Evolutionary conservation across 2,113 vertebrate genomes (phyloP).

Genomic region (Tragelaphus imberbis): DNA sequence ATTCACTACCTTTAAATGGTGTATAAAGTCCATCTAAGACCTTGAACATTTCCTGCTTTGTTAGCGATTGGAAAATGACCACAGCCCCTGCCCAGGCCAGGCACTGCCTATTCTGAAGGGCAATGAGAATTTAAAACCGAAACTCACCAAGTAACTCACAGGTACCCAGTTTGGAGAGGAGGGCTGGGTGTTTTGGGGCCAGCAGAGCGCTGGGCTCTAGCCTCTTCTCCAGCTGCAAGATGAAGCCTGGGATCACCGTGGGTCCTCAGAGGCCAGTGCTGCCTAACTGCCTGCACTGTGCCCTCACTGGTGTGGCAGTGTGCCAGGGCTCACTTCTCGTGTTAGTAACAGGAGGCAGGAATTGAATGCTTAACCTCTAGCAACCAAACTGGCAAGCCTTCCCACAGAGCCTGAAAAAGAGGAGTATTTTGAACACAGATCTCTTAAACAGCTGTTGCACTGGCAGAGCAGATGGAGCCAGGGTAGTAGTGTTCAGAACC

Average conservation of each 20-base stretch:
- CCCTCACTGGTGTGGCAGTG: too few relatives aligned
- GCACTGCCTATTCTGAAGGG: neutral
- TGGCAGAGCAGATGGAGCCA: neutral
- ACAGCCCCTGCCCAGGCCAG: neutral
- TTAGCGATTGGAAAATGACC: neutral
- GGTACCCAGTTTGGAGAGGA: neutral
- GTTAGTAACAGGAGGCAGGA: neutral
- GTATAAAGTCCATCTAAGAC: neutral
- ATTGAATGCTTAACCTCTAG: neutral
- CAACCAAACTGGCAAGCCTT: neutral
- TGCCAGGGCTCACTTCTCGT: neutral
- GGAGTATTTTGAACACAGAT: neutral
- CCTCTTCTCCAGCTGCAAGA: neutral
- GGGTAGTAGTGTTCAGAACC: neutral
- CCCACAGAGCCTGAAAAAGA: neutral
- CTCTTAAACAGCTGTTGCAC: neutral
- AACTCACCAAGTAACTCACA: neutral
- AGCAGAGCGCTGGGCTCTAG: neutral
- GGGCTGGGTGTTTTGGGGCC: neutral
- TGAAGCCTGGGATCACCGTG: neutral
- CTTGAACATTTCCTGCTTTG: neutral
- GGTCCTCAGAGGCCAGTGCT: neutral
- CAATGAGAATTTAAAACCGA: neutral
- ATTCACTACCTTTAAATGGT: neutral
- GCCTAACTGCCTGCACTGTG: neutral